phyloP scores from a whole-genome alignment of 2,888 invertebrate species.

The Pediacus dermestoides region DNA sequence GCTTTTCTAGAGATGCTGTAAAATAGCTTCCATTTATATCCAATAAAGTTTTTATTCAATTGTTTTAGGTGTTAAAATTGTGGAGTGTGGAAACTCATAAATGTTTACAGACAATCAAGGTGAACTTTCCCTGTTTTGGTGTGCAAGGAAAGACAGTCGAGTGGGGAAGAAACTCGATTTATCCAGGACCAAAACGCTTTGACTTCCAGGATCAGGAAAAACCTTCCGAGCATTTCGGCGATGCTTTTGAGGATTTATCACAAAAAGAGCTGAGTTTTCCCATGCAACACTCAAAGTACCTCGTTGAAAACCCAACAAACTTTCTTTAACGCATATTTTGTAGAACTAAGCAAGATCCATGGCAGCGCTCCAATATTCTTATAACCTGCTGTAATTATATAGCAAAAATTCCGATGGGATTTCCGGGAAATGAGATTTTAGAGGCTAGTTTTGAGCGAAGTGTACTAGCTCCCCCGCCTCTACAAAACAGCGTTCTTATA shows the following conservation, averaged over 20 bases:
- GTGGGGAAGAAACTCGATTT: slow-evolving; percentile 56
- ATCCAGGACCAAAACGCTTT: slow-evolving; percentile 55
- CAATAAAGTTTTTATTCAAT: slow-evolving; percentile 5
- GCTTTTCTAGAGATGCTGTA: slow-evolving; percentile 57
- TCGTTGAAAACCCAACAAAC: too few species aligned
- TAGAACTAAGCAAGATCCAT: slow-evolving; percentile 27
- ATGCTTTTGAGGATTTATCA: too few species aligned
- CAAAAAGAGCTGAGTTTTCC: too few species aligned
- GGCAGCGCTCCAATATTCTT: slow-evolving; percentile 50
- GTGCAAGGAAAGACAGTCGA: slow-evolving; percentile 57
- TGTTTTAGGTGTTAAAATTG: slow-evolving; percentile 54
- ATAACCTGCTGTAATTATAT: slow-evolving; percentile 57
- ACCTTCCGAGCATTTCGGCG: too few species aligned
- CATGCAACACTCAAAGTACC: too few species aligned
- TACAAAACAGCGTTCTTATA: slow-evolving; percentile 47
- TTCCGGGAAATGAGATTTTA: slow-evolving; percentile 31
- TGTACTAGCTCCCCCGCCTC: slow-evolving; percentile 44
- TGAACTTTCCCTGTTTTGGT: slow-evolving; percentile 57
- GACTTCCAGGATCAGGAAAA: too few species aligned
- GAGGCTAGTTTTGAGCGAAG: slow-evolving; percentile 32
- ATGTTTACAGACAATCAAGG: slow-evolving; percentile 55
- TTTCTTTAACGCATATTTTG: too few species aligned
- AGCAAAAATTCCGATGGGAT: slow-evolving; percentile 47
- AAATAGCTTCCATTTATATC: slow-evolving; percentile 27
- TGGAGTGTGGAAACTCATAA: slow-evolving; percentile 60